Conservation (phyloP, 2,113 vertebrate species). For the Spheniscus mendiculus region DNA sequence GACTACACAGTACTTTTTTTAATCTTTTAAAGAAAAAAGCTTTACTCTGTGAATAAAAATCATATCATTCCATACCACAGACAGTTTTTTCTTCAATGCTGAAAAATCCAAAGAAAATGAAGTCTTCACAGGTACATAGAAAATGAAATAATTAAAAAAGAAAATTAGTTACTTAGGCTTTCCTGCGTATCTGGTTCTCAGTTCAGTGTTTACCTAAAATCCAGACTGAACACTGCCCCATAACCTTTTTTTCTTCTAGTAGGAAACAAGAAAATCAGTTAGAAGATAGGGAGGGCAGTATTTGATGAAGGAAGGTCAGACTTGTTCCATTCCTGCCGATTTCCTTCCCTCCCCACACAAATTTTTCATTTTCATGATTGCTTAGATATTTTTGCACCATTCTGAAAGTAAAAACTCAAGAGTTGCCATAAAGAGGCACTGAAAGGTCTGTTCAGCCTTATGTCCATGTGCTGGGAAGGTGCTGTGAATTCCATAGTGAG, state of each 20-base stretch:
- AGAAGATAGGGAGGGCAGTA: background rate
- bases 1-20: background rate
- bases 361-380: background rate
- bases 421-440: background rate
- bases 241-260: background rate
- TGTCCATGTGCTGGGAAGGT: rapidly evolving
- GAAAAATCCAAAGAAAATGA: background rate
- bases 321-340: background rate
- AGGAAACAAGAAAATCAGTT: background rate
- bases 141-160: background rate
- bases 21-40: background rate
- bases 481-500: background rate
- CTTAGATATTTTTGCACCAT: background rate
- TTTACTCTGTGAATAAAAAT: background rate
- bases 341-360: background rate
- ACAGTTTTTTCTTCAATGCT: background rate
- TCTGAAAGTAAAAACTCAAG: background rate
- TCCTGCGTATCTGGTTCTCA: background rate
- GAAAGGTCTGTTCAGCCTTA: background rate
- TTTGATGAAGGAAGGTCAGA: background rate
- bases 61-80: background rate
- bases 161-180: background rate
- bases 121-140: background rate
- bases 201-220: background rate
- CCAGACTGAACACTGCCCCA: background rate